Evolutionary conservation across 2,113 vertebrate genomes (phyloP).

Genomic region (Phocoena sinus): DNA sequence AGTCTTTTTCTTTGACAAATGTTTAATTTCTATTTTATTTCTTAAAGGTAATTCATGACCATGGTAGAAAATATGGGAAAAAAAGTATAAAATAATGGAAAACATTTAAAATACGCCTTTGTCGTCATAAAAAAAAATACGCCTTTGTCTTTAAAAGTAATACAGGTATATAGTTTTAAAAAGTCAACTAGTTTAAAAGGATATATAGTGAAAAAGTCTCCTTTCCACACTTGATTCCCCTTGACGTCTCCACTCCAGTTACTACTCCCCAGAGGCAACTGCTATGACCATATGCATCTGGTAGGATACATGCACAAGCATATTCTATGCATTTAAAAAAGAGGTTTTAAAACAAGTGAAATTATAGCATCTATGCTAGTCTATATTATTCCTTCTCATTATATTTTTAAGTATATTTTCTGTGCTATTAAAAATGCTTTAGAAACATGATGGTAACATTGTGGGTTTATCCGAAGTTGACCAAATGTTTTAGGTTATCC

Average conservation of each 20-base stretch:
- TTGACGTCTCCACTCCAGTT: neutral
- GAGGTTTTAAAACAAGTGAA: neutral
- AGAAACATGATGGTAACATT: neutral
- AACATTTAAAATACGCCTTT: neutral
- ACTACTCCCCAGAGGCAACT: neutral
- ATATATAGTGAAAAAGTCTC: neutral
- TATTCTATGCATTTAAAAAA: neutral
- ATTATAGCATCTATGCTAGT: neutral
- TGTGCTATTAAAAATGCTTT: conserved; percentile 4
- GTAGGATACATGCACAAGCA: neutral
- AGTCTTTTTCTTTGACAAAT: neutral
- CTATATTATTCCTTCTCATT: neutral
- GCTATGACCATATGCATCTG: neutral
- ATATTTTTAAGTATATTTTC: neutral
- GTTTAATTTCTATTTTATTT: conserved; percentile 22
- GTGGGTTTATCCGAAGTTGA: neutral
- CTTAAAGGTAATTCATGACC: neutral
- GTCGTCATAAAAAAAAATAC: neutral
- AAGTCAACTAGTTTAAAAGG: neutral
- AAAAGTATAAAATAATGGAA: neutral
- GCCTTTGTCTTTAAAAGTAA: conserved; percentile 1
- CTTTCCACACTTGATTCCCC: neutral
- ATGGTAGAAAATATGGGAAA: neutral
- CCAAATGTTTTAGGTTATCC: neutral
- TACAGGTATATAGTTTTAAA: neutral